phyloP scores from a whole-genome alignment of 2,888 invertebrate species.

The Podabrus alpinus region DNA sequence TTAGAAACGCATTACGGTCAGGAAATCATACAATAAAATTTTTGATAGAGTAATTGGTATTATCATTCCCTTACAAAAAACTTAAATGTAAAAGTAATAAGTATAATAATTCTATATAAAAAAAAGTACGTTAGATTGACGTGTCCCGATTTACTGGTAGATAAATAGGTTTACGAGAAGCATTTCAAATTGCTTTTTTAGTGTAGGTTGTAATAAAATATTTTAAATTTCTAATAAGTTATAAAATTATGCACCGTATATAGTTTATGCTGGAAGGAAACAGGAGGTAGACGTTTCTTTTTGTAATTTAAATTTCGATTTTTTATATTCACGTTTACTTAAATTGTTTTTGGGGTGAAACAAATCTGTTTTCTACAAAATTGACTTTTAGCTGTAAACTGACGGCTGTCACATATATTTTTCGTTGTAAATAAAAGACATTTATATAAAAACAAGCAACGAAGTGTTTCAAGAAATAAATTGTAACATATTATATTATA shows the following conservation, averaged over 20 bases:
- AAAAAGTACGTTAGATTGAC: neutral
- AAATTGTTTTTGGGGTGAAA: conserved; percentile 13
- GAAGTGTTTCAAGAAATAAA: neutral
- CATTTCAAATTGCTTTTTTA: neutral
- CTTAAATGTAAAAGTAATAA: neutral
- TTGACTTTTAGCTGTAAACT: conserved; percentile 21
- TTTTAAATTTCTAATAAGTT: neutral
- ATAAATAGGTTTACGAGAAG: neutral
- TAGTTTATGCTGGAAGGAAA: neutral
- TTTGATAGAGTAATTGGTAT: neutral
- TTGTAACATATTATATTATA: neutral
- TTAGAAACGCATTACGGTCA: no score
- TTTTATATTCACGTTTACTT: conserved; percentile 7
- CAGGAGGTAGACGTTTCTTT: neutral
- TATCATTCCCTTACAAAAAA: no score
- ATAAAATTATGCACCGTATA: neutral
- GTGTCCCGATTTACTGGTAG: neutral
- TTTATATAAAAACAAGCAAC: neutral
- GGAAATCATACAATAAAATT: neutral
- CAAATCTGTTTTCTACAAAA: conserved; percentile 16
- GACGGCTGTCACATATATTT: conserved; percentile 13
- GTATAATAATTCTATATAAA: no score
- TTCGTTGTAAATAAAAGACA: conserved; percentile 3
- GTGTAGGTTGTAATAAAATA: neutral
- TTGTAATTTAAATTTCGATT: conserved; percentile 2